Evolutionary conservation across 2,113 vertebrate species (phyloP).

Genomic region (Eira barbara): DNA sequence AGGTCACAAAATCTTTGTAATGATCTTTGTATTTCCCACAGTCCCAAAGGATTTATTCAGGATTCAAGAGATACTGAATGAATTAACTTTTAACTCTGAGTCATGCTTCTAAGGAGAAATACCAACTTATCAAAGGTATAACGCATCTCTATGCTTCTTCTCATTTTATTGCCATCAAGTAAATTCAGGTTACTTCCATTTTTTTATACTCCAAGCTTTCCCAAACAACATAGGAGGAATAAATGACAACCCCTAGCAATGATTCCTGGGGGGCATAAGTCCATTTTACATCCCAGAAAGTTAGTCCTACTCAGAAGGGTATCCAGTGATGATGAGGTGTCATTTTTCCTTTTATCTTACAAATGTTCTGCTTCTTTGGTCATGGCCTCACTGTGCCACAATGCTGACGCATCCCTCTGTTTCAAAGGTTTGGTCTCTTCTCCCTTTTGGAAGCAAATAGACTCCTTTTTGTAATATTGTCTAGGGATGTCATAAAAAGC

Average conservation of each 20-base stretch:
- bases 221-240: neutral
- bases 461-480: neutral
- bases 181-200: neutral
- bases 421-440: neutral
- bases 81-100: slow-evolving; percentile 56
- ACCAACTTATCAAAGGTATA: slow-evolving; percentile 10
- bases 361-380: neutral
- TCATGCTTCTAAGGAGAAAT: slow-evolving; percentile 11
- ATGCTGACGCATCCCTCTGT: neutral
- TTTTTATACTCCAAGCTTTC: neutral
- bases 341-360: neutral
- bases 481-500: neutral
- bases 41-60: slow-evolving; percentile 38
- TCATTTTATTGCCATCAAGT: neutral
- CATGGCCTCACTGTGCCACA: neutral
- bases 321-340: neutral
- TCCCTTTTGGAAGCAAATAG: neutral
- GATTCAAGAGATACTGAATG: slow-evolving; percentile 51
- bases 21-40: slow-evolving; percentile 2
- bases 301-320: neutral
- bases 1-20: slow-evolving; percentile 30
- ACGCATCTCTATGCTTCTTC: neutral
- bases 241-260: neutral
- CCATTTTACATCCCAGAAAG: neutral
- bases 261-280: neutral